Conservation (phyloP, 2,888 invertebrate genomes). For the Coelinius sp. region DNA sequence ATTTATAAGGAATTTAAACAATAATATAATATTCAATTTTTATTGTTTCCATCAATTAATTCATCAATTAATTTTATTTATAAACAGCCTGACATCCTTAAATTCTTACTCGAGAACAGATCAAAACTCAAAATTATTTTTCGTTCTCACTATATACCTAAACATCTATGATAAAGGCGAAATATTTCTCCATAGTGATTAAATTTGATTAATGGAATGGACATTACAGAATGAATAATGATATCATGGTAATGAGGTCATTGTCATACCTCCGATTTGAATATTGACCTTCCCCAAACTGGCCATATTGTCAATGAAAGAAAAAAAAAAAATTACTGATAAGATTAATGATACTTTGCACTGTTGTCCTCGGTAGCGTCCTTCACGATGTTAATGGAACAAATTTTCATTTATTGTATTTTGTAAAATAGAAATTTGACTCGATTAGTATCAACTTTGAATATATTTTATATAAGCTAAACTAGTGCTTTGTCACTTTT, state of each 20-base stretch:
- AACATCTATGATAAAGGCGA: neutral
- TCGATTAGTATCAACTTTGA: neutral
- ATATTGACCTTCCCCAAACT: neutral
- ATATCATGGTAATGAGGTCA: neutral
- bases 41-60: no score
- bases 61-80: no score
- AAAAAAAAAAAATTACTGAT: neutral
- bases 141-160: neutral
- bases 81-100: no score
- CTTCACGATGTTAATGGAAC: neutral
- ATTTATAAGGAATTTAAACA: neutral
- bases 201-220: neutral
- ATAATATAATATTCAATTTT: neutral
- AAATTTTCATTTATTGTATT: conserved; percentile 1
- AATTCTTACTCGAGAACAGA: no score
- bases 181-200: neutral
- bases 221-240: neutral
- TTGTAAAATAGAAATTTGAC: neutral
- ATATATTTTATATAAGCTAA: neutral
- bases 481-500: neutral
- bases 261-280: neutral
- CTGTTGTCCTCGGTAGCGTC: neutral
- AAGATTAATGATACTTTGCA: conserved; percentile 24
- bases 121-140: no score
- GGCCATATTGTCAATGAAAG: neutral